Base-by-base conservation (phyloP, 1,140 invertebrate genomes). In the Caenorhabditis elegans region DNA sequence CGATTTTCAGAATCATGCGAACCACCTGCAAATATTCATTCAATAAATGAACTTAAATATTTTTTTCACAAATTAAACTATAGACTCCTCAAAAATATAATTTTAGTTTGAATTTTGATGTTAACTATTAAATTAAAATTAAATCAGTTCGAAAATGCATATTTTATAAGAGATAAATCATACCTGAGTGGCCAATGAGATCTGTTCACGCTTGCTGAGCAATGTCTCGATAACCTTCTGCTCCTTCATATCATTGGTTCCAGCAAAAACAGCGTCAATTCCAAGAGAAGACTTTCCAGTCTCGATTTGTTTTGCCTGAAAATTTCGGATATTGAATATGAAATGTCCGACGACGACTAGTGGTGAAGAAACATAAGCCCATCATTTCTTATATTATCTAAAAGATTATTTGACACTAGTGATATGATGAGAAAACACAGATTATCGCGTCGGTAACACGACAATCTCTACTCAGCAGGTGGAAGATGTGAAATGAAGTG, bases 1-100 rank as follows among this genome's bases (percentile, higher is more conserved):
- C 98, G 82, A 99, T 99, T 91, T 99, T 99, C 49, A 99, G 92
- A 84, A 99, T 98, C 97, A 99, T 99, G 91, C 98, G 97, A 8
- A 98, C 96, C 28, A 99, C 92, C 89, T 98, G 95, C 75, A 88
- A 76, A 31, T 24, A 43, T 39, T 15, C 39, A 43, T 43, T 43
- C 5, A 43, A n/a, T n/a, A n/a, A n/a, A n/a, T n/a, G n/a, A n/a
- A n/a, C n/a, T n/a, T n/a, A n/a, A n/a, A n/a, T n/a, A n/a, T n/a
- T n/a, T n/a, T n/a, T n/a, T n/a, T n/a, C n/a, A n/a, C n/a, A n/a
- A n/a, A n/a, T n/a, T n/a, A n/a, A n/a, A n/a, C n/a, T n/a, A n/a
- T n/a, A n/a, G n/a, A n/a, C n/a, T n/a, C n/a, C n/a, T n/a, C n/a
- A n/a, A n/a, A n/a, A n/a, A n/a, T n/a, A n/a, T n/a, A n/a, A n/a